Evolutionary conservation across 2,797 vertebrate genomes (phyloP).

Genomic region (Artibeus jamaicensis): DNA sequence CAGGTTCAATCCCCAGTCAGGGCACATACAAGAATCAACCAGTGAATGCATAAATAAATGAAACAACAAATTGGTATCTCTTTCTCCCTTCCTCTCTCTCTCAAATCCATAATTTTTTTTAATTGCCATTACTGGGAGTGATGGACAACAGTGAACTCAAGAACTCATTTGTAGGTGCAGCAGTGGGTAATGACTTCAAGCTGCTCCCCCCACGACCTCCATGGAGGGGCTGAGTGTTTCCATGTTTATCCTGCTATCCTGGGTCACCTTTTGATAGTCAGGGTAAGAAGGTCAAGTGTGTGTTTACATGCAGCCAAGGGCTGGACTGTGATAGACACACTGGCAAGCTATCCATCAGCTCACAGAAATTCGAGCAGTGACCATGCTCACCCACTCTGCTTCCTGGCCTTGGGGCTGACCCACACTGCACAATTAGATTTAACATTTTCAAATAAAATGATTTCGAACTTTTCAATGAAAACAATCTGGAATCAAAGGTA

Average conservation of each 20-base stretch:
- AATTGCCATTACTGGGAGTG: not conserved
- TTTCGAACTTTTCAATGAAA: not conserved
- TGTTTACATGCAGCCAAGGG: not conserved
- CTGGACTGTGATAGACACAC: not conserved
- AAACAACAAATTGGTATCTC: not conserved
- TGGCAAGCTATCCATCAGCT: not conserved
- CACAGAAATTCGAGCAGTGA: not conserved
- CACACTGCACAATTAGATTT: not conserved
- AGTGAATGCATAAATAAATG: not conserved
- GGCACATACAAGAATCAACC: not conserved
- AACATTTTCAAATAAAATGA: not conserved
- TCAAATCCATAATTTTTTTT: not conserved
- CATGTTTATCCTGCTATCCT: not conserved
- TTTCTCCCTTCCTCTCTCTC: not conserved
- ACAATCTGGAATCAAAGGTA: not conserved
- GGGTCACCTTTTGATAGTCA: not conserved
- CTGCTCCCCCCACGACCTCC: too few species aligned
- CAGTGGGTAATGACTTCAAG: not conserved
- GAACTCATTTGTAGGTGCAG: not conserved
- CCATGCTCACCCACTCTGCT: not conserved
- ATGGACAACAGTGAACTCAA: not conserved
- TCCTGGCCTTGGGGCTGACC: not conserved
- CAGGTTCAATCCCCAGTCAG: not conserved
- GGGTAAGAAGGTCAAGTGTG: not conserved
- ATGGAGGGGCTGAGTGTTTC: not conserved